phyloP scores from a whole-genome alignment of 2,113 vertebrate genomes.

The Pungitius pungitius region DNA sequence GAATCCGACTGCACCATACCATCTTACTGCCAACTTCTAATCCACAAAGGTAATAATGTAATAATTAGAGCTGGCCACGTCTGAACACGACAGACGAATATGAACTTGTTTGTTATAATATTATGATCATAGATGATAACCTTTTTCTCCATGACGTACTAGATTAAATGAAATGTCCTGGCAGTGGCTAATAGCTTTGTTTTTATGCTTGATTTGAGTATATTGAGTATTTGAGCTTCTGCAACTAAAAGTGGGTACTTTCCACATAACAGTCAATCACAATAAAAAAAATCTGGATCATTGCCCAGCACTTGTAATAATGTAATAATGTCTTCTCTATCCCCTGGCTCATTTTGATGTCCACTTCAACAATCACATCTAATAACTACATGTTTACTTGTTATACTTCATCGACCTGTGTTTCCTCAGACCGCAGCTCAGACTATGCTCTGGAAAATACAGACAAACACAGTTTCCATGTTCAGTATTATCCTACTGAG shows the following conservation, averaged over 20 bases:
- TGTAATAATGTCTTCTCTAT: not conserved
- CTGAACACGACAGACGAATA: no score
- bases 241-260: no score
- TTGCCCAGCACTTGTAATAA: no score
- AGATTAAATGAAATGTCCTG: no score
- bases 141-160: no score
- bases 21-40: slow-evolving; percentile 48
- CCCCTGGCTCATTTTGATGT: not conserved
- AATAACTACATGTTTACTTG: not conserved
- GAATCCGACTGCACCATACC: slow-evolving; percentile 34
- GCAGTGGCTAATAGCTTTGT: no score
- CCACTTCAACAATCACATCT: not conserved
- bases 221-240: no score
- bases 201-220: no score
- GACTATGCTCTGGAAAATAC: slow-evolving; percentile 19
- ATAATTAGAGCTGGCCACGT: not conserved
- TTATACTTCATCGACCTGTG: not conserved
- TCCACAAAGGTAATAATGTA: slow-evolving; percentile 43
- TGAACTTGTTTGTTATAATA: no score
- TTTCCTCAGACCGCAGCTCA: slow-evolving; percentile 40
- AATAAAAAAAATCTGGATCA: no score
- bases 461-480: slow-evolving; percentile 19
- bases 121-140: no score
- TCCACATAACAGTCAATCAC: no score
- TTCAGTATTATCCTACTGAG: slow-evolving; percentile 29